These are phyloP conservation scores for Scaptomyza graminum DNA, from an alignment of 1,140 invertebrate genomes.

Conservation along the genomic window DNA sequence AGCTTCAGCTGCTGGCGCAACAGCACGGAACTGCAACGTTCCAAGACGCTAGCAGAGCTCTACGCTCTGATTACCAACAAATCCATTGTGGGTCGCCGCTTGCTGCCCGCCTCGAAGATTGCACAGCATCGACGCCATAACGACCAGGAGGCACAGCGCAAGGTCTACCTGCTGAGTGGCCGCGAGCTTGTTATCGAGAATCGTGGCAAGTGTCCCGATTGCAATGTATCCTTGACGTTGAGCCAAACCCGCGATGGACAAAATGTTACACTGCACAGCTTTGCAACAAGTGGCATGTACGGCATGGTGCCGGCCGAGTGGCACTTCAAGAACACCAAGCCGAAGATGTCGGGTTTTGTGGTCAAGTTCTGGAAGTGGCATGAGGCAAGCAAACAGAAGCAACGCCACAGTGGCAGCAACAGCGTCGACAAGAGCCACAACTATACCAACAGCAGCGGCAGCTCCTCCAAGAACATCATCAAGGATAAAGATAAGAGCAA, in stretches of 20 bases:
- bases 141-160: conserved; percentile 85
- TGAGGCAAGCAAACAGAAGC: conserved; percentile 12
- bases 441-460: conserved; percentile 35
- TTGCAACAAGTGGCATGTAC: conserved; percentile 86
- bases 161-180: conserved; percentile 85
- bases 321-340: conserved; percentile 85
- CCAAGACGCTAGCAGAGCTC: conserved; percentile 80
- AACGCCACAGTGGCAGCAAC: conserved; percentile 23
- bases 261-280: conserved; percentile 85
- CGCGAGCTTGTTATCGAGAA: conserved; percentile 87
- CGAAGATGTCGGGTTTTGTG: conserved; percentile 88
- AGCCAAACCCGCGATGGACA: conserved; percentile 85
- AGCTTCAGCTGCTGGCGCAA: conserved; percentile 85
- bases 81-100: conserved; percentile 61
- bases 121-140: conserved; percentile 84
- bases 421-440: conserved; percentile 27
- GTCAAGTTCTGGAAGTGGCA: conserved; percentile 92
- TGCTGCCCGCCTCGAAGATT: conserved; percentile 57
- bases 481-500: conserved; percentile 64
- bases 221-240: conserved; percentile 86
- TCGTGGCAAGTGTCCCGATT: conserved; percentile 87
- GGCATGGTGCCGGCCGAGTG: conserved; percentile 88
- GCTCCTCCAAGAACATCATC: conserved; percentile 57
- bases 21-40: conserved; percentile 66
- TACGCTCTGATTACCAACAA: conserved; percentile 83